Conservation (phyloP, 2,797 vertebrate genomes). For the Neostethus bicornis region DNA sequence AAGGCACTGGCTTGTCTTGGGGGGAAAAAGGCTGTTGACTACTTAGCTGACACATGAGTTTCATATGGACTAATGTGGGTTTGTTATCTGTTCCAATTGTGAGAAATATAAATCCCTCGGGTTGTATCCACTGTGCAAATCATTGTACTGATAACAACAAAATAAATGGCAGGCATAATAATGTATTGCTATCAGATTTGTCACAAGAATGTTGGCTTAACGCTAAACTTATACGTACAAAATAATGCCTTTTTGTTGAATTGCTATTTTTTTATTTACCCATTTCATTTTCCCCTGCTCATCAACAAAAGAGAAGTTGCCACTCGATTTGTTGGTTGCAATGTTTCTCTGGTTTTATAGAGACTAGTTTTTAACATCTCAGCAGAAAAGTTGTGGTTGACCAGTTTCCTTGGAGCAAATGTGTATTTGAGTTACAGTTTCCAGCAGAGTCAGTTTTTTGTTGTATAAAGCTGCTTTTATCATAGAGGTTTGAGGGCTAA, state of each 20-base stretch:
- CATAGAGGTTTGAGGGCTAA: constrained; percentile 58
- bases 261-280: not conserved
- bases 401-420: constrained; percentile 48
- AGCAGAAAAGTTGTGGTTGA: constrained; percentile 20
- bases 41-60: constrained; percentile 70
- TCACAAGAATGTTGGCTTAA: constrained; percentile 27
- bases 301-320: not conserved
- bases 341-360: not conserved
- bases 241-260: not conserved
- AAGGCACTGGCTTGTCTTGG: constrained; percentile 59
- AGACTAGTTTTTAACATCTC: constrained; percentile 1
- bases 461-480: constrained; percentile 51
- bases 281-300: not conserved
- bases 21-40: constrained; percentile 62
- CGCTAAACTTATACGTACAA: constrained; percentile 27
- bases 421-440: constrained; percentile 54
- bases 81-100: constrained; percentile 73
- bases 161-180: constrained; percentile 74
- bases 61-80: constrained; percentile 72
- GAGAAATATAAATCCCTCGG: constrained; percentile 74
- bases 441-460: constrained; percentile 32
- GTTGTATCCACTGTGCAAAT: constrained; percentile 68
- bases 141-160: constrained; percentile 74
- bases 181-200: constrained; percentile 50
- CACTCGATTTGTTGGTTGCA: not conserved